These are phyloP conservation scores for Telmatherina bonti DNA, from an alignment of 2,797 vertebrate genomes.

Conservation along the genomic window DNA sequence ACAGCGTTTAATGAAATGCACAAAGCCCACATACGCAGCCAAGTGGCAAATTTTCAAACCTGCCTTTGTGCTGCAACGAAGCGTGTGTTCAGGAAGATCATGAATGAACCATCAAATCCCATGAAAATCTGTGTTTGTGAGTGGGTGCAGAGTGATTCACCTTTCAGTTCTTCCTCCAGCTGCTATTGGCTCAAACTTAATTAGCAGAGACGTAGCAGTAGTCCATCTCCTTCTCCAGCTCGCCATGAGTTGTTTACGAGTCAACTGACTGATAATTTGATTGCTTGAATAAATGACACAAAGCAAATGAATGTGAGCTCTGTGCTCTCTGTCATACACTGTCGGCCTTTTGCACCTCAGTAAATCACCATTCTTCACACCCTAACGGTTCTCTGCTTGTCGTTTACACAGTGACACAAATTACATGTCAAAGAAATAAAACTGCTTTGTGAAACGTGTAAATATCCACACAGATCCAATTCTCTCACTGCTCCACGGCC, in stretches of 20 bases:
- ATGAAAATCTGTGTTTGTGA: constrained; percentile 37
- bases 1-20: constrained; percentile 57
- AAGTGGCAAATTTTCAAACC: constrained; percentile 40
- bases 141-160: constrained; percentile 59
- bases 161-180: constrained; percentile 61
- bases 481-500: background rate
- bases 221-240: constrained; percentile 53
- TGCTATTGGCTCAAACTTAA: constrained; percentile 68
- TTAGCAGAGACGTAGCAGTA: constrained; percentile 49
- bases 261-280: constrained; percentile 58
- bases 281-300: constrained; percentile 68
- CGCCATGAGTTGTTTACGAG: constrained; percentile 62
- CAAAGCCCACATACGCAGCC: constrained; percentile 40
- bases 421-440: constrained; percentile 20
- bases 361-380: constrained; percentile 44
- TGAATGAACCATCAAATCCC: constrained; percentile 25
- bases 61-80: constrained; percentile 11
- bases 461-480: constrained; percentile 8
- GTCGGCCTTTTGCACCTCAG: constrained; percentile 21
- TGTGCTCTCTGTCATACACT: constrained; percentile 37
- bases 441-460: constrained; percentile 15
- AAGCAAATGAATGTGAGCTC: constrained; percentile 53
- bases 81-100: constrained; percentile 9
- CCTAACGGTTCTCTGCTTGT: constrained; percentile 16
- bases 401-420: constrained; percentile 21